These are phyloP conservation scores for Lynx canadensis DNA, from an alignment of 2,113 vertebrate species.

Conservation along the genomic window DNA sequence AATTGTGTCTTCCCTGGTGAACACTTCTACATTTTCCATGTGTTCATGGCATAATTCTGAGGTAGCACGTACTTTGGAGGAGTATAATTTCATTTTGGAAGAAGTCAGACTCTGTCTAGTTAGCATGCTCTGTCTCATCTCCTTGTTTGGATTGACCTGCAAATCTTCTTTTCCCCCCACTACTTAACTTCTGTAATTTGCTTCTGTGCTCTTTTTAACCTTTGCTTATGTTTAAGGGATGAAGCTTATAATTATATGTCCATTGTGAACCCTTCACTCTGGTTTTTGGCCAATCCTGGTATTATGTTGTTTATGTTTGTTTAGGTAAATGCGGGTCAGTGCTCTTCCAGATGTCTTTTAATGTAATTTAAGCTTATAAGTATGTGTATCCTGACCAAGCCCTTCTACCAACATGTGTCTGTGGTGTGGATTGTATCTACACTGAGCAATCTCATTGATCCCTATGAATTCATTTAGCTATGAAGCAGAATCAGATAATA, in stretches of 20 bases:
- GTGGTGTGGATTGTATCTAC: neutral
- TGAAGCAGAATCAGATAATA: neutral
- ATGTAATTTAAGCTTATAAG: neutral
- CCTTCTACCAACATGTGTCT: neutral
- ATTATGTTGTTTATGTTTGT: constrained; percentile 20
- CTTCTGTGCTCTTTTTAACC: neutral
- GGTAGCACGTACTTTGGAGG: neutral
- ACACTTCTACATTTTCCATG: neutral
- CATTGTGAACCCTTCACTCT: neutral
- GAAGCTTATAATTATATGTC: neutral
- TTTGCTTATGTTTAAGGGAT: neutral
- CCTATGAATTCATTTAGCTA: neutral
- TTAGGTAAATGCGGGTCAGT: neutral
- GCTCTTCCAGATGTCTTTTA: neutral
- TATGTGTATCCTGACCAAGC: neutral
- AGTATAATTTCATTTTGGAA: neutral
- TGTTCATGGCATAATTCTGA: neutral
- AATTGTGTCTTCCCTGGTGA: neutral
- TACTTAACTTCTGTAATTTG: neutral
- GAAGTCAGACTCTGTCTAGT: neutral
- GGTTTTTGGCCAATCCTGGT: constrained; percentile 13
- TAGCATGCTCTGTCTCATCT: neutral
- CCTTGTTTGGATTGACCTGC: neutral
- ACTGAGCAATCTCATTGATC: neutral
- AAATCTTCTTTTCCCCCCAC: neutral